Percentiles rank a stretch among this genome's conserved stretches.
These are phyloP conservation scores for Euspilapteryx auroguttella DNA, from an alignment of 2,888 invertebrate genomes.

Conservation along the genomic window DNA sequence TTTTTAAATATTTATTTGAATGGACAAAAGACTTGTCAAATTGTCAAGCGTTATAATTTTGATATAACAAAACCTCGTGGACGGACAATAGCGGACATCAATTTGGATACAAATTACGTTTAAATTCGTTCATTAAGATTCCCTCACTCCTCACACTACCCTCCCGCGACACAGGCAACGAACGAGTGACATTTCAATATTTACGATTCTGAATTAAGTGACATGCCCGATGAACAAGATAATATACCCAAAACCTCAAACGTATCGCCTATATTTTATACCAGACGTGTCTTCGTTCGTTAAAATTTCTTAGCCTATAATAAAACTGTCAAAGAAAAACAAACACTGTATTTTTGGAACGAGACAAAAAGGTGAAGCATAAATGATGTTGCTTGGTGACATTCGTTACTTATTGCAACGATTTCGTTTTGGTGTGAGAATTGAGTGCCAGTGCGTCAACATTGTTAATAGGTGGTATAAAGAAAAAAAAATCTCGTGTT, in stretches of 20 bases:
- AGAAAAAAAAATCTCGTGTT: neutral
- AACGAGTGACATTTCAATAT: conserved; percentile 61
- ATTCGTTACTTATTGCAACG: too few relatives aligned
- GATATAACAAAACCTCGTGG: too few relatives aligned
- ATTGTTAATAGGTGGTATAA: neutral
- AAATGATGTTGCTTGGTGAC: conserved; percentile 1
- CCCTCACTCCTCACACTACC: too few relatives aligned
- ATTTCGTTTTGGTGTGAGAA: too few relatives aligned
- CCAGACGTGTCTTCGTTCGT: conserved; percentile 44
- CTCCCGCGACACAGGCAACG: too few relatives aligned
- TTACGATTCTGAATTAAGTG: conserved; percentile 60
- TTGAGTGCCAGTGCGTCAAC: neutral
- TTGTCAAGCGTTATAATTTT: too few relatives aligned
- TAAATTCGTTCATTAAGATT: conserved; percentile 44
- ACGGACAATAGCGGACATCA: conserved; percentile 53
- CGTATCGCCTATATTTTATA: conserved; percentile 51
- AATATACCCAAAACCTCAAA: conserved; percentile 38
- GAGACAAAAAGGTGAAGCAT: neutral
- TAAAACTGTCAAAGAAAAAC: conserved; percentile 31
- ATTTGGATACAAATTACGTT: conserved; percentile 61
- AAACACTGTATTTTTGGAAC: neutral
- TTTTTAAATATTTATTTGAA: too few relatives aligned
- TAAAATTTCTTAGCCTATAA: conserved; percentile 50
- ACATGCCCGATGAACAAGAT: conserved; percentile 51
- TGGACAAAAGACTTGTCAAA: conserved; percentile 49